Conservation (phyloP, 2,888 invertebrate species). For the Hermaeophaga mercurialis region DNA sequence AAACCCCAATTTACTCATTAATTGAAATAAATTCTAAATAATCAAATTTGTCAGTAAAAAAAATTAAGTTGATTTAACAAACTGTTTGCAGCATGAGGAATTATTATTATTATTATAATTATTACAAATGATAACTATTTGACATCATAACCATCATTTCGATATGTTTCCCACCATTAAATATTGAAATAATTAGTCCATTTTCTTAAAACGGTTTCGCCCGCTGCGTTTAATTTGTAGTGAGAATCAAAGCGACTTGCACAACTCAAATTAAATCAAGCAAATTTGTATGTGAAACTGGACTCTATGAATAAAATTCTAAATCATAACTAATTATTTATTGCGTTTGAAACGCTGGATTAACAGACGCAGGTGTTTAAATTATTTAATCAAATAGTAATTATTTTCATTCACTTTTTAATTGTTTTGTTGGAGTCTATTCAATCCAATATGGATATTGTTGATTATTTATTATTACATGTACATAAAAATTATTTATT, state of each 20-base stretch:
- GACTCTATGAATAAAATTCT: neutral
- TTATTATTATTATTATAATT: too few species aligned
- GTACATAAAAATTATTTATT: neutral
- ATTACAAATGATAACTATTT: too few species aligned
- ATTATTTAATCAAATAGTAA: constrained; percentile 1
- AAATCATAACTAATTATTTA: constrained; percentile 6
- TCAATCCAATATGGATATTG: neutral
- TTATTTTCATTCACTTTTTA: neutral
- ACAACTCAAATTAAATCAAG: constrained; percentile 7
- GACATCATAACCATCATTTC: too few species aligned
- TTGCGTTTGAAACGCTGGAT: neutral
- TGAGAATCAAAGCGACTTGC: constrained; percentile 2
- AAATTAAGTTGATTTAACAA: too few species aligned
- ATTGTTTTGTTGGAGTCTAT: too few species aligned
- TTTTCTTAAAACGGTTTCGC: constrained; percentile 1
- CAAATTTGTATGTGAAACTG: neutral
- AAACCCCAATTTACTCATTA: too few species aligned
- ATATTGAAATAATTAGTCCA: constrained; percentile 2
- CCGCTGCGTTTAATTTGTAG: constrained; percentile 6
- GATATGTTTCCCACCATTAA: constrained; percentile 3
- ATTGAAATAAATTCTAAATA: too few species aligned
- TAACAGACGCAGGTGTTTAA: neutral
- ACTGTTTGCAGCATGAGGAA: too few species aligned
- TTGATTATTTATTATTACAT: neutral
- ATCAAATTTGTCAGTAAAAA: too few species aligned